These are phyloP conservation scores for Rhyacophila evoluta DNA, from an alignment of 2,888 invertebrate species.

Conservation along the genomic window DNA sequence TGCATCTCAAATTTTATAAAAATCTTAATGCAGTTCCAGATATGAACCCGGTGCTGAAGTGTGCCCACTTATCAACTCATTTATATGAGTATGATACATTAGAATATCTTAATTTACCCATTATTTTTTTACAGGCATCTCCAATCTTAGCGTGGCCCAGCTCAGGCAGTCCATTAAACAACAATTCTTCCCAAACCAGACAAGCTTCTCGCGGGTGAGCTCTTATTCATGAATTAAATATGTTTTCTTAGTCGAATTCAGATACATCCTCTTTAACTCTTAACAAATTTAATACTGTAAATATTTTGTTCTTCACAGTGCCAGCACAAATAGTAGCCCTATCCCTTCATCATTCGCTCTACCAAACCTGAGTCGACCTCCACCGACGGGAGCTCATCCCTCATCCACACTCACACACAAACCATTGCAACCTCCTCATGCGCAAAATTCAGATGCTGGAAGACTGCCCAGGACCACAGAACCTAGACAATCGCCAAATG, in stretches of 20 bases:
- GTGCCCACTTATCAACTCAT: no score
- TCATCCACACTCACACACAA: neutral
- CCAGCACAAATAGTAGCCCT: conserved; percentile 26
- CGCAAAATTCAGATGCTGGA: neutral
- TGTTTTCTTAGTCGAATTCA: no score
- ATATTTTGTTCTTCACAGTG: neutral
- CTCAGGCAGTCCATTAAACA: neutral
- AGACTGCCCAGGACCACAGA: neutral
- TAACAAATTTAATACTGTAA: neutral
- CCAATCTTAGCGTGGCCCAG: neutral
- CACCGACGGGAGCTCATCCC: neutral
- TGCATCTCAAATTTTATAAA: no score
- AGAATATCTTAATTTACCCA: no score
- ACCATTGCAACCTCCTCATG: neutral
- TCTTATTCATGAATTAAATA: no score
- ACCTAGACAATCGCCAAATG: conserved; percentile 1
- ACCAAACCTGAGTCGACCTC: conserved; percentile 33
- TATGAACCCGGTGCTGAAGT: no score
- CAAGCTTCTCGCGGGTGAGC: neutral
- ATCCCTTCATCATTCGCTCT: neutral
- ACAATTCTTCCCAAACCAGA: neutral
- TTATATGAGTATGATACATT: no score
- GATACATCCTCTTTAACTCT: neutral
- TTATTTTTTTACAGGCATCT: neutral
- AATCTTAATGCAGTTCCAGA: no score